These are phyloP conservation scores for Craseonycteris thonglongyai DNA, from an alignment of 2,113 vertebrate genomes.

Conservation along the genomic window DNA sequence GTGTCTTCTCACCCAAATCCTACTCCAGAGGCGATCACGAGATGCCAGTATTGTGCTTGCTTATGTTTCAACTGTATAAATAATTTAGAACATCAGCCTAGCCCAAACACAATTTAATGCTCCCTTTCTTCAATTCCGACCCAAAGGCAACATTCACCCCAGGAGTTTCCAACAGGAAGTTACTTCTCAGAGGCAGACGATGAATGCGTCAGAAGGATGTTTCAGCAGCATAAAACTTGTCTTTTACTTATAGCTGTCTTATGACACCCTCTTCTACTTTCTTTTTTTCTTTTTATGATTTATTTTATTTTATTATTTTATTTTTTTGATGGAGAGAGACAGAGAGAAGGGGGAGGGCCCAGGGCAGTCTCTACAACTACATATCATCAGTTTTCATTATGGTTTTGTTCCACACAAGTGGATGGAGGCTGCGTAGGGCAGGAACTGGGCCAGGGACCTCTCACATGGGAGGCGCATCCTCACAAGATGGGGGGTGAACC, in stretches of 20 bases:
- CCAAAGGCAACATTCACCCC: slow-evolving; percentile 40
- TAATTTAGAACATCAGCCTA: slow-evolving; percentile 15
- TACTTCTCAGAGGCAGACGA: slow-evolving; percentile 17
- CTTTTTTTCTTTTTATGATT: no score
- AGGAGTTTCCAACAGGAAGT: slow-evolving; percentile 32
- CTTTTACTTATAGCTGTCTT: slow-evolving; percentile 31
- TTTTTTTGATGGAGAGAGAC: no score
- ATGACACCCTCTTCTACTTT: slow-evolving; percentile 28
- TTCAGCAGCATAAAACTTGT: not conserved
- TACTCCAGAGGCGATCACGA: not conserved
- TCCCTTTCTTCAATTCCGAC: not conserved
- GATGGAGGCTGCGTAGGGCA: no score
- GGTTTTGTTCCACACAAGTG: no score
- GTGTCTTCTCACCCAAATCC: not conserved
- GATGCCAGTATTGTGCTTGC: not conserved
- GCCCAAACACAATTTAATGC: not conserved
- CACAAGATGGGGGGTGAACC: no score
- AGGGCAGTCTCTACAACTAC: no score
- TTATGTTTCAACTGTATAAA: slow-evolving; percentile 44
- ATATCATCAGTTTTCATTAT: no score
- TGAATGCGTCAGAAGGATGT: slow-evolving; percentile 26
- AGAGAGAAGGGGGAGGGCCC: no score
- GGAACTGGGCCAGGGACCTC: no score
- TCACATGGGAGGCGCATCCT: no score
- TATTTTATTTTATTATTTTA: no score